phyloP scores from a whole-genome alignment of 2,797 vertebrate genomes.

The Dallia pectoralis region DNA sequence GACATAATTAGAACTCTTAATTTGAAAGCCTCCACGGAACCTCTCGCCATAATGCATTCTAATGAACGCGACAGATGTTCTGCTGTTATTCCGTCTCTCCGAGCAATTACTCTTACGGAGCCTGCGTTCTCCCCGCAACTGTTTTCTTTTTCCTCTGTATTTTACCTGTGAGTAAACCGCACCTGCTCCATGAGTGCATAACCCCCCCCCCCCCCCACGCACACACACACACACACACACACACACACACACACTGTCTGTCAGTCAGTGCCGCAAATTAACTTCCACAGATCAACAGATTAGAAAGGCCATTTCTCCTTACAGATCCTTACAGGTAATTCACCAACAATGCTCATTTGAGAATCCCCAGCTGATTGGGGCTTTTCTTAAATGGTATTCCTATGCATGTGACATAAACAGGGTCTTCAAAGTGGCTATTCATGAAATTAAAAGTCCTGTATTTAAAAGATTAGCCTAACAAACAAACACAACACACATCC shows the following conservation, averaged over 20 bases:
- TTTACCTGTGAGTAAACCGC: conserved; percentile 74
- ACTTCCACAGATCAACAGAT: conserved; percentile 65
- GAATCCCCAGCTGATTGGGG: conserved; percentile 31
- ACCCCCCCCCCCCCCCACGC: conserved; percentile 22
- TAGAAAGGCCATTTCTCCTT: conserved; percentile 46
- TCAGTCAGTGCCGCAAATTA: conserved; percentile 61
- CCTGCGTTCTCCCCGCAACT: conserved; percentile 59
- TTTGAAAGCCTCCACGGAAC: conserved; percentile 74
- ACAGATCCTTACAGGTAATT: conserved; percentile 27
- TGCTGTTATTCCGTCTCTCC: conserved; percentile 71
- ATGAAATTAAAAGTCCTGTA: conserved; percentile 39
- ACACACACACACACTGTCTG: conserved; percentile 13
- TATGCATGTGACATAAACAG: conserved; percentile 27
- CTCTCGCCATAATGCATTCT: conserved; percentile 75
- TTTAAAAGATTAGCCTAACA: conserved; percentile 33
- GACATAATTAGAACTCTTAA: conserved; percentile 82
- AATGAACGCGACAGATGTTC: conserved; percentile 82
- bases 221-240: conserved; percentile 32
- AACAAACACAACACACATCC: conserved; percentile 5
- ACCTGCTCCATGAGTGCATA: conserved; percentile 59
- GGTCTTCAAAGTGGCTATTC: conserved; percentile 7
- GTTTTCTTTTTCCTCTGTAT: conserved; percentile 68
- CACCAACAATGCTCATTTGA: conserved; percentile 27
- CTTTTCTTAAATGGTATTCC: conserved; percentile 23
- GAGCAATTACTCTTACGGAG: conserved; percentile 73